A percentile compares a stretch with the other conserved stretches of the same genome.
Conservation (phyloP, 1,140 invertebrate genomes). For the Plodia interpunctella region DNA sequence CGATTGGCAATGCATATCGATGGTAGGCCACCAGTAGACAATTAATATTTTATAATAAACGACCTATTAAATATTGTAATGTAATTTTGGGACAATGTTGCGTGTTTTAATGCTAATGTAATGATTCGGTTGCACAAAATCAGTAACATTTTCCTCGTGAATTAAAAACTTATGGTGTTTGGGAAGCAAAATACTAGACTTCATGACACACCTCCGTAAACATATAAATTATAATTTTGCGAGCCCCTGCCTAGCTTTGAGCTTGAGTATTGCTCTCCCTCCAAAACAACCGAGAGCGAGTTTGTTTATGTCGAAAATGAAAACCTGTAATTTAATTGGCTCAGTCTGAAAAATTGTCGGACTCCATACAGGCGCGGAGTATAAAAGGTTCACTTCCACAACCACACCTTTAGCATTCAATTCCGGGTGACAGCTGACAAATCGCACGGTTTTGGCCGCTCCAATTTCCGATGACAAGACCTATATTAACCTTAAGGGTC, state of each 20-base stretch:
- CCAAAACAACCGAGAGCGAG: neutral
- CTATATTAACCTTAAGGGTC: constrained; percentile 57
- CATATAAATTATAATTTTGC: neutral
- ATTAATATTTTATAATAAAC: too few species aligned
- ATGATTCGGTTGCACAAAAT: too few species aligned
- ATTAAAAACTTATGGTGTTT: too few species aligned
- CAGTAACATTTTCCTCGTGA: too few species aligned
- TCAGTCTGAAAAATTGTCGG: neutral
- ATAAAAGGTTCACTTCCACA: constrained; percentile 15
- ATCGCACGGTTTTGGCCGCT: constrained; percentile 42
- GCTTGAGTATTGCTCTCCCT: neutral
- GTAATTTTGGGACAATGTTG: too few species aligned
- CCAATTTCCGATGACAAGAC: constrained; percentile 65
- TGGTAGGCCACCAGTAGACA: too few species aligned
- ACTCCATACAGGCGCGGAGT: constrained; percentile 8
- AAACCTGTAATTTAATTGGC: constrained; percentile 2
- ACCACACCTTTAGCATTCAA: constrained; percentile 41
- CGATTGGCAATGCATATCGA: too few species aligned
- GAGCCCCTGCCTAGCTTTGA: neutral
- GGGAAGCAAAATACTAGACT: too few species aligned
- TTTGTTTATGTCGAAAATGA: neutral
- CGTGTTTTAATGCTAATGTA: too few species aligned
- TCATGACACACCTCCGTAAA: neutral
- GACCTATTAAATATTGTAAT: too few species aligned
- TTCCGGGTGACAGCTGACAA: constrained; percentile 44